Evolutionary conservation across 2,797 vertebrate species (phyloP), one percentile per base, ranked within the genome.

Genomic region (Alauda arvensis): DNA sequence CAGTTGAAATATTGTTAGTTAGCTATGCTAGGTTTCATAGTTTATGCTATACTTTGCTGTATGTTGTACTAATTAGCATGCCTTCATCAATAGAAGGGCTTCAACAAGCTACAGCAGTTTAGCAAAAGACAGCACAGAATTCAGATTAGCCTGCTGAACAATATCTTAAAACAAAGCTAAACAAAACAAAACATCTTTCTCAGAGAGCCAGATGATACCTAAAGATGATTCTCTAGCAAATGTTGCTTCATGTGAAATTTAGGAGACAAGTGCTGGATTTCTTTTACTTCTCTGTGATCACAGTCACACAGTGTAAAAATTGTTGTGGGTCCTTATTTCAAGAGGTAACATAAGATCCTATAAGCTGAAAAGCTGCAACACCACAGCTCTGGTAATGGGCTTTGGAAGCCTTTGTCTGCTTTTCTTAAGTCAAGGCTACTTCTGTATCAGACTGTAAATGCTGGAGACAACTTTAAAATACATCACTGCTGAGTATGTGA

Each of bases 281-380:
- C 48, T 89, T 71, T 74, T 57, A 63, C 21, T 86, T 87, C 85
- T 83, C 79, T 77, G 66, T 59, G 60, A 93, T 88, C 37, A 43
- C 21, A 83, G 63, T 68, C 84, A 74, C 53, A 31, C 29, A 34
- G n/a, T 56, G 42, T 67, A 87, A 83, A 76, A 83, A 79, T 48
- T 48, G 31, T 34, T 48, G 72, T 68, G 65, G 74, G 65, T 78
- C 77, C 31, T 66, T 71, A 42, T 92, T 93, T 92, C 80, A 90
- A 63, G 74, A 71, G 33, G 89, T 93, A 88, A 90, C 29, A 9
- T 88, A 85, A 94, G 88, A 90, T 67, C 49, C 43, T 81, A 48
- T 76, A 90, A 93, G 39, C 70, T 70, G 77, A 76, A 83, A 94
- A 93, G 61, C 89, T 93, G 93, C 91, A 92, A 94, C 89, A 94